Evolutionary conservation across 1,140 invertebrate species (phyloP), one percentile per base, ranked within the genome.

Genomic region (Arctopsyche grandis): DNA sequence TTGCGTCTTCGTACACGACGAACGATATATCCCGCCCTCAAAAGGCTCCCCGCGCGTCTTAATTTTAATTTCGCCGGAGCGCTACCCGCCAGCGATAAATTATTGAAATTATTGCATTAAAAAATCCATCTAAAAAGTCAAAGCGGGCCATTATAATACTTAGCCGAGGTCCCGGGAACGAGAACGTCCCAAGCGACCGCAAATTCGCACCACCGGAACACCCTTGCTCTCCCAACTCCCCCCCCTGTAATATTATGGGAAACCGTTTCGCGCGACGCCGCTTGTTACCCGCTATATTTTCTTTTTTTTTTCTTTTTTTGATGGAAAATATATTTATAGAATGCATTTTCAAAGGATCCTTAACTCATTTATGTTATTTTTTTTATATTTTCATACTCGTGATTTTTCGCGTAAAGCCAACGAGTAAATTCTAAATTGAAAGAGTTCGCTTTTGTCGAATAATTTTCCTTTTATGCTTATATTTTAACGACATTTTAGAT

Each of bases 61-160:
- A 82, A 82, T 82, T 82, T 82, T 78, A 80, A 80, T 80, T 79
- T 79, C 77, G 75, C 74, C 87, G 86, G 86, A 84, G 84, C 79
- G 83, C 83, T 84, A 71, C 84, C 85, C 86, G 87, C 86, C 86
- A 87, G 87, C 86, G 84, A 90, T 90, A 90, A 90, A 91, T 91
- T 90, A 91, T 91, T 87, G 89, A 88, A 90, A 90, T 91, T 90
- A 91, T 91, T 91, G 89, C 90, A 91, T 91, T 91, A 91, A 90
- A 91, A 91, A 90, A 90, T 90, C 90, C 90, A 90, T 91, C 89
- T 90, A 88, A 88, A 88, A 88, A 89, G 88, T 89, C 89, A 90
- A 90, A 90, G 89, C 84, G 86, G 85, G 84, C 87, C 86, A 88
- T 89, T 88, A 89, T 86, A 82, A 82, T 83, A 73, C 79, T 81